phyloP scores from a whole-genome alignment of 2,113 vertebrate species.

The Forbesichthys agassizii region DNA sequence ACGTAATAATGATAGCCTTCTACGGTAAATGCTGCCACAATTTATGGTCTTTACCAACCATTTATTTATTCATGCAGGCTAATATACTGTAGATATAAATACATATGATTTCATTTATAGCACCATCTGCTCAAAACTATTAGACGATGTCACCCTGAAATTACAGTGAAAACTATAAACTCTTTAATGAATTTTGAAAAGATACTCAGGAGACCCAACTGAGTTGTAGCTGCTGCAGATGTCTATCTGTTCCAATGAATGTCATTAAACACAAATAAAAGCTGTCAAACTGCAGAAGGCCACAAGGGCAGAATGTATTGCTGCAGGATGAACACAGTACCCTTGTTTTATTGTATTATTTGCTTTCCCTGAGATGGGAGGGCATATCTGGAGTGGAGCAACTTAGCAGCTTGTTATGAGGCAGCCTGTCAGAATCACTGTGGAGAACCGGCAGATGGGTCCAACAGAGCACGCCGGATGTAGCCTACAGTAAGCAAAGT shows the following conservation, averaged over 20 bases:
- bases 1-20: background rate
- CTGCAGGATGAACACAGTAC: slow-evolving; percentile 48
- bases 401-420: slow-evolving; percentile 60
- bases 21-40: background rate
- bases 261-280: slow-evolving; percentile 65
- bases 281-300: slow-evolving; percentile 57
- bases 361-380: slow-evolving; percentile 44
- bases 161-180: slow-evolving; percentile 10
- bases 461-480: slow-evolving; percentile 40
- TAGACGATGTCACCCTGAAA: background rate
- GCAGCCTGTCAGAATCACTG: slow-evolving; percentile 59
- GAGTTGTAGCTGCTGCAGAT: slow-evolving; percentile 40
- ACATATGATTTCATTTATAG: no score
- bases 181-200: slow-evolving; percentile 43
- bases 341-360: slow-evolving; percentile 41
- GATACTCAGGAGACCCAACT: slow-evolving; percentile 49
- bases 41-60: background rate
- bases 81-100: no score
- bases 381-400: slow-evolving; percentile 47
- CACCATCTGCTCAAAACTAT: no score
- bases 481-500: slow-evolving; percentile 15
- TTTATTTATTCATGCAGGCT: no score
- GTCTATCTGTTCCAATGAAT: slow-evolving; percentile 49
- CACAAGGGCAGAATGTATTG: slow-evolving; percentile 48
- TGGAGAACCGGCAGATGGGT: slow-evolving; percentile 59